These are phyloP conservation scores for Aromia moschata DNA, from an alignment of 2,888 invertebrate species.

Conservation along the genomic window DNA sequence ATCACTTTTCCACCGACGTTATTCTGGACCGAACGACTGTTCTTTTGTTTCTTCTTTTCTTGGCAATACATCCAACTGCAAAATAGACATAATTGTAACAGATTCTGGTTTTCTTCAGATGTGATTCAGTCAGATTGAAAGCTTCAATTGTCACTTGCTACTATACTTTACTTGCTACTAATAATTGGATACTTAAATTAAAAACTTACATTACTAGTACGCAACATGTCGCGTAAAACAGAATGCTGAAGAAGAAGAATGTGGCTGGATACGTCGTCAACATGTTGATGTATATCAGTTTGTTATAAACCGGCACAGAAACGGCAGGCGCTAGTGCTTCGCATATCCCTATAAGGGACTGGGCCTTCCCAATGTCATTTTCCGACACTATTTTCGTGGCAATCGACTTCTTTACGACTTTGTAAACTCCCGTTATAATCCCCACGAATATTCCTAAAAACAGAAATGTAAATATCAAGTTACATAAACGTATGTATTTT, in stretches of 20 bases:
- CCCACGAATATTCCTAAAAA: constrained; percentile 50
- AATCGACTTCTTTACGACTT: constrained; percentile 56
- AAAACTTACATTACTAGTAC: constrained; percentile 49
- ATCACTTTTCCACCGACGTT: constrained; percentile 18
- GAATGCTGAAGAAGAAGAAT: constrained; percentile 67
- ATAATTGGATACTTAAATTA: too few species aligned
- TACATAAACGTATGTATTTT: background rate
- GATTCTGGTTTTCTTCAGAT: background rate
- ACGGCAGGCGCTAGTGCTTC: constrained; percentile 68
- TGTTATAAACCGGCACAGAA: constrained; percentile 67
- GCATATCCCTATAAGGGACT: constrained; percentile 69
- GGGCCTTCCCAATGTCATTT: constrained; percentile 58
- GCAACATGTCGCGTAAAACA: constrained; percentile 44
- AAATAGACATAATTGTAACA: constrained; percentile 9
- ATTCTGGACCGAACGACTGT: background rate
- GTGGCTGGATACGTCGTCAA: constrained; percentile 65
- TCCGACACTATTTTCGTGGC: constrained; percentile 58
- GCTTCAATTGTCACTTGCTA: constrained; percentile 9
- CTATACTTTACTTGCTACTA: too few species aligned
- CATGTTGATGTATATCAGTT: constrained; percentile 65
- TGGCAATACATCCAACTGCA: constrained; percentile 40
- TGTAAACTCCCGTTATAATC: constrained; percentile 52
- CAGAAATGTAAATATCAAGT: background rate
- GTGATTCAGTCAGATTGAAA: background rate
- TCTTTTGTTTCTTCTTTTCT: constrained; percentile 17